A percentile compares a stretch with the other conserved stretches of the same genome.
These are phyloP conservation scores for Actinernus sp. DNA, from an alignment of 92 coral and sea anemone species.

Conservation along the genomic window DNA sequence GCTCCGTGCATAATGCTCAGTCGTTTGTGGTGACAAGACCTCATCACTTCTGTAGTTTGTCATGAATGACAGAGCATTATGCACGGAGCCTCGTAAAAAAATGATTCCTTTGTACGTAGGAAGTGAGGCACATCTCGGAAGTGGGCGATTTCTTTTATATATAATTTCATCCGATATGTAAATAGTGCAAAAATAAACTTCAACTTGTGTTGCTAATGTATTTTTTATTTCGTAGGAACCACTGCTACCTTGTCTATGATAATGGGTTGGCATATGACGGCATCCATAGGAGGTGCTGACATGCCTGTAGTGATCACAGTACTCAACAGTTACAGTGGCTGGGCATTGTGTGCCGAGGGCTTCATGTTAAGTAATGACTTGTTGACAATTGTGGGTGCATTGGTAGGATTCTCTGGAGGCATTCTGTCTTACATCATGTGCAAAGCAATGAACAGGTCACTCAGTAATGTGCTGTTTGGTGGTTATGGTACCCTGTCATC, in stretches of 20 bases:
- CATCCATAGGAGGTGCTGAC: slow-evolving; percentile 99
- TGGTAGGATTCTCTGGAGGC: slow-evolving; percentile 99
- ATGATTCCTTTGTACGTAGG: too few species aligned
- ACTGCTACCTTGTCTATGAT: slow-evolving; percentile 90
- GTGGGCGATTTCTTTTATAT: too few species aligned
- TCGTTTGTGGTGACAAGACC: too few species aligned
- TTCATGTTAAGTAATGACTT: slow-evolving; percentile 98
- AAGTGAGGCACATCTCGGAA: too few species aligned
- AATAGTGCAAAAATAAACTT: too few species aligned
- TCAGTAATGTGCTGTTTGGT: slow-evolving; percentile 92
- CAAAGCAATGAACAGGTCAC: slow-evolving; percentile 98
- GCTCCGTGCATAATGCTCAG: too few species aligned
- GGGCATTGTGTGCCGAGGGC: slow-evolving; percentile 99
- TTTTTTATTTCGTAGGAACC: slow-evolving; percentile 82
- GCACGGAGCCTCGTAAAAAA: too few species aligned
- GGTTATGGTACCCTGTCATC: slow-evolving; percentile 98
- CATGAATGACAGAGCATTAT: too few species aligned
- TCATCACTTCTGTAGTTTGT: too few species aligned
- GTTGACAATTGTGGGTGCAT: slow-evolving; percentile 97
- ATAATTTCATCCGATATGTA: too few species aligned
- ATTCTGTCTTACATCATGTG: slow-evolving; percentile 99
- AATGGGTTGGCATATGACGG: slow-evolving; percentile 99
- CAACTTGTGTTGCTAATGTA: too few species aligned
- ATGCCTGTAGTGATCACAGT: slow-evolving; percentile 99
- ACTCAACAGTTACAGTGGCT: slow-evolving; percentile 98